These are phyloP conservation scores for Heterotilapia buettikoferi DNA, from an alignment of 2,113 vertebrate genomes.

Conservation along the genomic window DNA sequence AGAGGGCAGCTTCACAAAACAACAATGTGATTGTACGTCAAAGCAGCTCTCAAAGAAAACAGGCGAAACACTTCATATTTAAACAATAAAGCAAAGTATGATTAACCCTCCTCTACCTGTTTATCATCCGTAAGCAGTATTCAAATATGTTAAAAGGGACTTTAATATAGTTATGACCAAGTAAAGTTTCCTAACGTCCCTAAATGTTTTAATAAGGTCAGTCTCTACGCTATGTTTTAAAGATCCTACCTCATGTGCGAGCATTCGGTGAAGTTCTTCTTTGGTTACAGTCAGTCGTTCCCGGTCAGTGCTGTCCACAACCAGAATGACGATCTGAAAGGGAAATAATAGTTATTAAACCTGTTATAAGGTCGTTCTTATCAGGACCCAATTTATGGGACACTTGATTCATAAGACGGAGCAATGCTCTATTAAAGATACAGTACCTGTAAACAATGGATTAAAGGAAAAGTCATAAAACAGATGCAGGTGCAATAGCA, in stretches of 20 bases:
- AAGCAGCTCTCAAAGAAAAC: neutral
- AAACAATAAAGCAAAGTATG: neutral
- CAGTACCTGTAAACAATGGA: neutral
- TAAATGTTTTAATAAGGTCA: neutral
- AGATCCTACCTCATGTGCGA: conserved; percentile 79
- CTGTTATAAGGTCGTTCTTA: neutral
- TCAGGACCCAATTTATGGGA: neutral
- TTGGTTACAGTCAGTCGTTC: conserved; percentile 73
- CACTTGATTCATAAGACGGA: neutral
- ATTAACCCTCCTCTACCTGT: neutral
- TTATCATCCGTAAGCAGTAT: neutral
- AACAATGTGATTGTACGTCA: neutral
- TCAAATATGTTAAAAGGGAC: neutral
- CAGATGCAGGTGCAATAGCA: neutral
- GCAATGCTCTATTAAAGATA: neutral
- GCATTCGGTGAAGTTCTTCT: conserved; percentile 79
- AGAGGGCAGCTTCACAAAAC: neutral
- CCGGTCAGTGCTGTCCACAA: conserved; percentile 82
- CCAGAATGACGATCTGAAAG: conserved; percentile 80
- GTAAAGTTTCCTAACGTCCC: neutral
- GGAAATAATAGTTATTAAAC: neutral
- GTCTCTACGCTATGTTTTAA: neutral
- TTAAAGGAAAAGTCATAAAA: neutral
- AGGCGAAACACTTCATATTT: neutral
- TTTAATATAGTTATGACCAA: neutral